Conservation (phyloP, 2,888 invertebrate genomes). For the Busseola fusca region DNA sequence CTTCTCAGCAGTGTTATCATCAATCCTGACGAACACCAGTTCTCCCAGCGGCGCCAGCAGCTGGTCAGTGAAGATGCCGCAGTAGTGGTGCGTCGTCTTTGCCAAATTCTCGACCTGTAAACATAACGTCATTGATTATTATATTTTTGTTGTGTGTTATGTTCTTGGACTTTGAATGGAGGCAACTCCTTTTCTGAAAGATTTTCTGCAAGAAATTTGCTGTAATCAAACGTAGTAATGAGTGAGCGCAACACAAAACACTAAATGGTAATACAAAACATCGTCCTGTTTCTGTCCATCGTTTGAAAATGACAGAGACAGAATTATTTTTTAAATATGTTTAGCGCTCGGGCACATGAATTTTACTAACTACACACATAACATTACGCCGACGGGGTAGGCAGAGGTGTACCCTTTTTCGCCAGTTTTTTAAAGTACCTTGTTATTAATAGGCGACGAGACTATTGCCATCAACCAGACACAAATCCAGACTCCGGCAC, state of each 20-base stretch:
- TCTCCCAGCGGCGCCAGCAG: slow-evolving; percentile 80
- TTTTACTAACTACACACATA: background rate
- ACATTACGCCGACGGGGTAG: background rate
- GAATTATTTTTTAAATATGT: background rate
- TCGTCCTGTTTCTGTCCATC: background rate
- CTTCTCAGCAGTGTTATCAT: slow-evolving; percentile 82
- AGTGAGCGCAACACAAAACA: background rate
- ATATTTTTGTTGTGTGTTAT: background rate
- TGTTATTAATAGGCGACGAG: background rate
- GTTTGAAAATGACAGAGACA: background rate
- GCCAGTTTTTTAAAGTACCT: background rate
- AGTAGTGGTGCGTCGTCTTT: slow-evolving; percentile 81
- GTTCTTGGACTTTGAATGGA: background rate
- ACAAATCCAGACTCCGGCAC: background rate
- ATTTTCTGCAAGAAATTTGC: too few relatives aligned
- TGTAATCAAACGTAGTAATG: background rate
- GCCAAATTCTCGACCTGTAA: slow-evolving; percentile 70
- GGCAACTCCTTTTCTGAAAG: too few relatives aligned
- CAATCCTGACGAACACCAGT: slow-evolving; percentile 81
- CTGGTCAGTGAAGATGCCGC: slow-evolving; percentile 81
- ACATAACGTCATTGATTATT: background rate
- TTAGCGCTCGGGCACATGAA: background rate
- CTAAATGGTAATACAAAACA: background rate
- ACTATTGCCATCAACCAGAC: background rate
- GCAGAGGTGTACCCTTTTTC: background rate